Evolutionary conservation across 2,113 vertebrate genomes (phyloP), one percentile per base, ranked within the genome.

Genomic region (Electrona antarctica): DNA sequence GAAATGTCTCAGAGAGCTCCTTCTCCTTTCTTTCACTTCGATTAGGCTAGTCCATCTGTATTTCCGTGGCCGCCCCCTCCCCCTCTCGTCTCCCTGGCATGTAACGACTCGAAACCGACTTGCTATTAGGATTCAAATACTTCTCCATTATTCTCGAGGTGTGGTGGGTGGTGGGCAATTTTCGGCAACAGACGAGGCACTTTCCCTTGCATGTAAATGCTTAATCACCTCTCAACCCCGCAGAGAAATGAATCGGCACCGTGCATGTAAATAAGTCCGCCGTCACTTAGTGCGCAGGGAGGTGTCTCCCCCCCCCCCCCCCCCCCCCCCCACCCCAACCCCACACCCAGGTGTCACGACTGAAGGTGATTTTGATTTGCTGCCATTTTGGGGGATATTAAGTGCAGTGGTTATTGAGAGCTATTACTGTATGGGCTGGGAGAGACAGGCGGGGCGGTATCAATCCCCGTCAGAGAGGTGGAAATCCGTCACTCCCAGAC

Each of bases 301-400:
- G 83, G 70, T 71, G 74, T 70, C 75, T 71, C 62, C 1, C 33
- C 3, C 33, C 3, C 33, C 3, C 33, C 33, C 33, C 3, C 33
- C 33, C 1, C 3, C 33, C 33, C 4, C 2, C 29, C 29, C 29
- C 2, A 2, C 29, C 29, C 4, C 29, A 33, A 2, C 29, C 29
- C 33, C 33, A 21, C 21, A 52, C 77, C 64, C 69, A 4, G 4
- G 56, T 69, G 78, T 76, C 61, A 65, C 33, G 77, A 2, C 75
- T 8, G 69, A 15, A 21, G 47, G 63, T 60, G 82, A 75, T 82
- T 87, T 86, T 83, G 78, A 88, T 89, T 82, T 83, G 79, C 82
- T 81, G 76, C 81, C 80, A 87, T 89, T 90, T 84, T 41, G 33
- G 33, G 33, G 79, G 86, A 88, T 83, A 80, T 88, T 87, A 89